These are phyloP conservation scores for Orchesella flavescens DNA, from an alignment of 2,888 invertebrate species.

Conservation along the genomic window DNA sequence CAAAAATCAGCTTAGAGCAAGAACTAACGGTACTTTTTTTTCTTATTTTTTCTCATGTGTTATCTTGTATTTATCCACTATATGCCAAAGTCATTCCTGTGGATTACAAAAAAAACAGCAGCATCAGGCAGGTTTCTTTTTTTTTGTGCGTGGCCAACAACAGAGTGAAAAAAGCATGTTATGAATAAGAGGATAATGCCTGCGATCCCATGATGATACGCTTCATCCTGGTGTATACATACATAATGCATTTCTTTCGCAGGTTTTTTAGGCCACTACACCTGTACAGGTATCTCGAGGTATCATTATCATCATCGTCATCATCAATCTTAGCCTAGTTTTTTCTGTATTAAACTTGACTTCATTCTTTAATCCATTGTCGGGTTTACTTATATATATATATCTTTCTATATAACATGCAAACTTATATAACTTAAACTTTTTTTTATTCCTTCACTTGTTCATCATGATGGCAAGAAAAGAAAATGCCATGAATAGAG, in stretches of 20 bases:
- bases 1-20: constrained; percentile 66
- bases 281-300: constrained; percentile 58
- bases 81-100: background rate
- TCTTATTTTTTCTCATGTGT: constrained; percentile 65
- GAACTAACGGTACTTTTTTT: constrained; percentile 65
- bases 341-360: constrained; percentile 52
- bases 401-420: background rate
- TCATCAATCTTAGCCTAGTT: constrained; percentile 63
- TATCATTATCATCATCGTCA: constrained; percentile 59
- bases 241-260: constrained; percentile 53
- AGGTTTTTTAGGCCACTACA: constrained; percentile 65
- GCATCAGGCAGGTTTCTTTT: constrained; percentile 52
- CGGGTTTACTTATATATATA: background rate
- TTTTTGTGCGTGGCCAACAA: constrained; percentile 57
- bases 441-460: background rate
- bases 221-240: constrained; percentile 57
- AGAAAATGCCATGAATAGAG: constrained; percentile 14
- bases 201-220: constrained; percentile 51
- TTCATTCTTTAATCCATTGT: background rate
- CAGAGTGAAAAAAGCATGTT: constrained; percentile 43
- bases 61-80: constrained; percentile 31
- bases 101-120: constrained; percentile 27
- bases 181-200: constrained; percentile 50
- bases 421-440: background rate
- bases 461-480: background rate